These are phyloP conservation scores for Barnardius zonarius DNA, from an alignment of 2,113 vertebrate species.

Conservation along the genomic window DNA sequence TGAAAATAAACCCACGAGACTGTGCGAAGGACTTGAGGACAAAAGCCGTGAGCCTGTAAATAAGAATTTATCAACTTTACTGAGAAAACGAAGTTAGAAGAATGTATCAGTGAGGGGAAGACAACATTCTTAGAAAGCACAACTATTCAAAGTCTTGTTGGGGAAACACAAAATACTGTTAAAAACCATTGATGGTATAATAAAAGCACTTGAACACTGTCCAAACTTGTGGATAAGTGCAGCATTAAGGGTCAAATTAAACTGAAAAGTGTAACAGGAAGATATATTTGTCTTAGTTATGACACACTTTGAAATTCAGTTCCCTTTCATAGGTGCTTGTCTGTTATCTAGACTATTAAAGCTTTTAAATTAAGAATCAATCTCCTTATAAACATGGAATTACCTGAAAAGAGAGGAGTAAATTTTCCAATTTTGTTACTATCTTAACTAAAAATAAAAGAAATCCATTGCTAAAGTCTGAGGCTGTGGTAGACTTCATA, in stretches of 20 bases:
- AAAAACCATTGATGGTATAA: background rate
- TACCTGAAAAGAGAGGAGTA: background rate
- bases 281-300: background rate
- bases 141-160: background rate
- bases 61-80: background rate
- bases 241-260: background rate
- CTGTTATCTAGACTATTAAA: background rate
- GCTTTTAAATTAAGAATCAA: background rate
- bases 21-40: constrained; percentile 94
- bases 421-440: background rate
- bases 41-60: constrained; percentile 89
- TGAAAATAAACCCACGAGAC: constrained; percentile 92
- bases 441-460: background rate
- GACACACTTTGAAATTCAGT: background rate
- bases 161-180: background rate
- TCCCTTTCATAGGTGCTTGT: background rate
- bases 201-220: background rate
- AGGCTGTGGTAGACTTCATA: background rate
- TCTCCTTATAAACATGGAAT: background rate
- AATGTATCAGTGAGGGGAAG: background rate
- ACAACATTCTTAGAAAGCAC: background rate
- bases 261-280: background rate
- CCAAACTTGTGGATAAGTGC: background rate
- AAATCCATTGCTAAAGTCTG: background rate
- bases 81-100: background rate